A percentile compares a stretch with the other conserved stretches of the same genome.
Evolutionary conservation across 2,113 vertebrate species (phyloP).

Genomic region (Ameiurus melas): DNA sequence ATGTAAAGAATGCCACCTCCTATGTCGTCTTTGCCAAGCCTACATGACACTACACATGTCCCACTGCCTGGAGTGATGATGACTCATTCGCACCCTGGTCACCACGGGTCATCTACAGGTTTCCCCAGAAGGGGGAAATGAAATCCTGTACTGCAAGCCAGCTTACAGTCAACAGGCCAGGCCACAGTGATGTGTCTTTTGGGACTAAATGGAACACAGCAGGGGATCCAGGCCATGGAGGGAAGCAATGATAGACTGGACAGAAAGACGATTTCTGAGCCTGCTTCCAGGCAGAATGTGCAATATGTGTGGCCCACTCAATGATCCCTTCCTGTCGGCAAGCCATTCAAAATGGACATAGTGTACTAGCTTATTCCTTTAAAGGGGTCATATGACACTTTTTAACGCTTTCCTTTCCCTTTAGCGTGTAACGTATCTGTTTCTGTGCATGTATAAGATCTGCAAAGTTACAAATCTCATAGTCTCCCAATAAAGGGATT

Average conservation of each 20-base stretch:
- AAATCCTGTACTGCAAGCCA: conserved; percentile 66
- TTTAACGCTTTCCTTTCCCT: no score
- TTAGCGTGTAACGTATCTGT: no score
- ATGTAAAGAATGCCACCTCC: conserved; percentile 33
- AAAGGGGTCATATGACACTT: no score
- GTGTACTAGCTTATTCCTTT: neutral
- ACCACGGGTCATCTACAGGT: conserved; percentile 57
- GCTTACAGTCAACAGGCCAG: conserved; percentile 47
- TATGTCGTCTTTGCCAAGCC: conserved; percentile 48
- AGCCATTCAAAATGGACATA: neutral
- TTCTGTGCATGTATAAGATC: no score
- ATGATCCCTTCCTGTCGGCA: neutral
- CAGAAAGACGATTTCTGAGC: conserved; percentile 23
- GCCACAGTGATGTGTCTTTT: conserved; percentile 44
- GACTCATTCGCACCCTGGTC: conserved; percentile 58
- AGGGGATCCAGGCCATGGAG: conserved; percentile 23
- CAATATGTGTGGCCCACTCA: conserved; percentile 27
- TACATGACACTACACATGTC: conserved; percentile 49
- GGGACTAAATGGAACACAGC: conserved; percentile 38
- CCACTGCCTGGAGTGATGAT: conserved; percentile 51
- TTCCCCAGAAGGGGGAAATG: conserved; percentile 63
- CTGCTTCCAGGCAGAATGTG: conserved; percentile 12
- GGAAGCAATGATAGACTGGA: conserved; percentile 15
- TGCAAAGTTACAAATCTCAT: no score
- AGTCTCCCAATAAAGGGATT: no score